Conservation (phyloP, 2,888 invertebrate species). For the Pseudeuparius sepicola region DNA sequence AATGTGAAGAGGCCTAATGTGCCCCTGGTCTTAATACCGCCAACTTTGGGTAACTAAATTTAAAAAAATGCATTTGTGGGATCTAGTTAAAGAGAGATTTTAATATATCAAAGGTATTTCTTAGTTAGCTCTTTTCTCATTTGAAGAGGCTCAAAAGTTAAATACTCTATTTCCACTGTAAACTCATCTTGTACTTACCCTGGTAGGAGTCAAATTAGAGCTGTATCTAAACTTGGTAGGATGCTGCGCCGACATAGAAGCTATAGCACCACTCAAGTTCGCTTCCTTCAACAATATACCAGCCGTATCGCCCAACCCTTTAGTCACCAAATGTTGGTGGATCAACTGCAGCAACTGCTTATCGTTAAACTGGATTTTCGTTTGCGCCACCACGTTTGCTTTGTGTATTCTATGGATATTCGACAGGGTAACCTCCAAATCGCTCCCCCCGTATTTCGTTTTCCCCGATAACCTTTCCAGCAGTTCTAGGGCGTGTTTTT, state of each 20-base stretch:
- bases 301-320: slow-evolving; percentile 68
- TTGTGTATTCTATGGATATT: slow-evolving; percentile 70
- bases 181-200: too few relatives aligned
- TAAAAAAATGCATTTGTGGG: too few relatives aligned
- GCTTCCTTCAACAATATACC: slow-evolving; percentile 68
- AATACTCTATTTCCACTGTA: too few relatives aligned
- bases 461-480: slow-evolving; percentile 87
- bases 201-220: slow-evolving; percentile 43
- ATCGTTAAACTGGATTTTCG: slow-evolving; percentile 90
- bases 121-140: too few relatives aligned
- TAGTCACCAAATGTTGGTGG: slow-evolving; percentile 71
- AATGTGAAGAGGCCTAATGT: too few relatives aligned
- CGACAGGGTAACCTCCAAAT: slow-evolving; percentile 76
- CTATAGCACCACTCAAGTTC: slow-evolving; percentile 47
- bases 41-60: too few relatives aligned
- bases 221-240: slow-evolving; percentile 40
- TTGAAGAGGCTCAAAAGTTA: too few relatives aligned
- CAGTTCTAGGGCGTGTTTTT: slow-evolving; percentile 84
- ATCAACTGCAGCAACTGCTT: slow-evolving; percentile 87
- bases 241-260: slow-evolving; percentile 33
- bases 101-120: too few relatives aligned
- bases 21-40: too few relatives aligned
- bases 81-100: too few relatives aligned
- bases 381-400: slow-evolving; percentile 92
- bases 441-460: slow-evolving; percentile 66